Evolutionary conservation across 2,888 invertebrate genomes (phyloP).

Genomic region (Pollenia labialis): DNA sequence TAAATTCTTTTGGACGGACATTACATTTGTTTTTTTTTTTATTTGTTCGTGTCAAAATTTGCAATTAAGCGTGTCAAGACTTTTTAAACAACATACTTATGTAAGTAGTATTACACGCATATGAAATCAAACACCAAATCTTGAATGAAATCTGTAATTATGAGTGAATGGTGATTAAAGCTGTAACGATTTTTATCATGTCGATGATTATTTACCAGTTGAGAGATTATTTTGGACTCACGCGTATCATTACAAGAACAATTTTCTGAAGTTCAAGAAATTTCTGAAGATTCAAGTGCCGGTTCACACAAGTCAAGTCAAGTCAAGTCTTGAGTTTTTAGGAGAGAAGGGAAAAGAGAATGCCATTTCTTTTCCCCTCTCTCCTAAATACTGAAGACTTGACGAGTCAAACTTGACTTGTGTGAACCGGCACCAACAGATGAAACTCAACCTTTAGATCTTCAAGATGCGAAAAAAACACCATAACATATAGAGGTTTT

Average conservation of each 20-base stretch:
- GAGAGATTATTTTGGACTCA: constrained; percentile 18
- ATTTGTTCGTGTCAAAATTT: too few relatives aligned
- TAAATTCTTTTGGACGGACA: too few relatives aligned
- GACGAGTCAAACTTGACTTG: too few relatives aligned
- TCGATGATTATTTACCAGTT: neutral
- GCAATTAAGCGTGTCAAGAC: too few relatives aligned
- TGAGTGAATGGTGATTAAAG: constrained; percentile 24
- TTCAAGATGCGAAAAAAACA: constrained; percentile 11
- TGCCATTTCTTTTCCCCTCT: too few relatives aligned
- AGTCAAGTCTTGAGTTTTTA: too few relatives aligned
- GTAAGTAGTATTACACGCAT: too few relatives aligned
- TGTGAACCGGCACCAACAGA: neutral
- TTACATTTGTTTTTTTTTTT: too few relatives aligned
- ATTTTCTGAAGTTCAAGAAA: constrained; percentile 17
- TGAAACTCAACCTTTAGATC: neutral
- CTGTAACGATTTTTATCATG: neutral
- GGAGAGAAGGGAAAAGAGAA: too few relatives aligned
- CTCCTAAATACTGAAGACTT: too few relatives aligned
- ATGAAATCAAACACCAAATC: constrained; percentile 28
- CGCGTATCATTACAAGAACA: constrained; percentile 3
- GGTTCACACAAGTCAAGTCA: too few relatives aligned
- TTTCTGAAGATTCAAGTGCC: constrained; percentile 1
- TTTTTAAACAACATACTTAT: too few relatives aligned
- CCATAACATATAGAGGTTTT: constrained; percentile 26
- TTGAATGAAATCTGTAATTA: constrained; percentile 37